These are phyloP conservation scores for Leptinotarsa juncta DNA, from an alignment of 2,888 invertebrate species.

Conservation along the genomic window DNA sequence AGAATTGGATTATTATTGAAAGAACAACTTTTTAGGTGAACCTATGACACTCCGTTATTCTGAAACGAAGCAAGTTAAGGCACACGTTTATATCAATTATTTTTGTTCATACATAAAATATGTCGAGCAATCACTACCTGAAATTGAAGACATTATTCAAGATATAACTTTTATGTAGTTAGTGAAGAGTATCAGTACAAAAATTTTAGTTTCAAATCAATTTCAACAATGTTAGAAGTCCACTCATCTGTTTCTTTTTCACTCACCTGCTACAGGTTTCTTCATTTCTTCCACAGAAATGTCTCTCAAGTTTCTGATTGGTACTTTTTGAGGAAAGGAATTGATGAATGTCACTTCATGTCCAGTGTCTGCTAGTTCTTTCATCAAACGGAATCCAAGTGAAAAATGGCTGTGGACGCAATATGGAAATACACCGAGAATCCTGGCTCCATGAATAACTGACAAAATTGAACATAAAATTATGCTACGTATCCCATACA, in stretches of 20 bases:
- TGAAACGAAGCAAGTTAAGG: too few relatives aligned
- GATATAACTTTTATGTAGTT: too few relatives aligned
- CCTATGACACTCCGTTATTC: too few relatives aligned
- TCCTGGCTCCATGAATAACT: conserved; percentile 41
- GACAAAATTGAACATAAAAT: not conserved
- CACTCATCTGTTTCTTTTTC: not conserved
- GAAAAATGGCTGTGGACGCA: conserved; percentile 56
- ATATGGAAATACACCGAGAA: conserved; percentile 56
- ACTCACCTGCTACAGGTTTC: conserved; percentile 8
- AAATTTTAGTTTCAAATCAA: too few relatives aligned
- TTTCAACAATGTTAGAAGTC: too few relatives aligned
- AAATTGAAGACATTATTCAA: too few relatives aligned
- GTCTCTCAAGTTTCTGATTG: conserved; percentile 62
- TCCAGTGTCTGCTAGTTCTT: conserved; percentile 58
- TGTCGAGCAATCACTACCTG: too few relatives aligned
- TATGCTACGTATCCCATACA: not conserved
- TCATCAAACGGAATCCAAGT: conserved; percentile 53
- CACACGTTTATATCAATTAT: too few relatives aligned
- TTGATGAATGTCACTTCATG: conserved; percentile 64
- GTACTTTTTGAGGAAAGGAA: conserved; percentile 57
- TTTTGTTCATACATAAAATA: too few relatives aligned
- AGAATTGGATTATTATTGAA: too few relatives aligned
- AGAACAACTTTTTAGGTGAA: too few relatives aligned
- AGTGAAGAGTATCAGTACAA: too few relatives aligned
- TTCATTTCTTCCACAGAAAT: conserved; percentile 26